Base-by-base conservation (phyloP, 2,113 vertebrate genomes). In the Parotia lawesii region DNA sequence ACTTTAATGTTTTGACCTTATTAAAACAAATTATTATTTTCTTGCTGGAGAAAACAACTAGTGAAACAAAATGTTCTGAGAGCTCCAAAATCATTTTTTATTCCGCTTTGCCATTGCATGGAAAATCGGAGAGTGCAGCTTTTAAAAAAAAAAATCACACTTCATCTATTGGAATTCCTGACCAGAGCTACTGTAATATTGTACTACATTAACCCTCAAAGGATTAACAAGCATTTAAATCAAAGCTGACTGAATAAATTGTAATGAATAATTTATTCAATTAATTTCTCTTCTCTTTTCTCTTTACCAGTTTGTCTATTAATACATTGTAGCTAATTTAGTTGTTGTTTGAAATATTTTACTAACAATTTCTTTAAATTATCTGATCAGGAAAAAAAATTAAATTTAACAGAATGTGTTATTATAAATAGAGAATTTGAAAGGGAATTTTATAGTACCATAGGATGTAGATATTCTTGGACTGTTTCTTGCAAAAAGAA, bases 181-280 rank as follows among this genome's bases (percentile, higher is more conserved):
- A 72, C 57, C 31, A 87, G 20, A 61, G 24, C 38, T 92, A 54
- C 54, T 66, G 20, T 72, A 85, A 81, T n/a, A 89, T 50, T 94
- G 56, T 79, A 69, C 50, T 70, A 79, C 45, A 82, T 45, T 73
- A 89, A 85, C 21, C 19, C 89, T 89, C 74, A 79, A 79, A 94
- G 92, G 84, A 94, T 94, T 82, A 94, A 85, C 81, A 92, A 76
- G 29, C 77, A 87, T 95, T 91, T 94, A 72, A 96, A 93, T 95
- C 47, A 91, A 94, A 91, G 42, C 51, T 79, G 58, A 69, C 81
- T 89, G 87, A 91, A 89, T 79, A 93, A 89, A 92, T 61, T 48
- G 12, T 69, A 76, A 78, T 92, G 70, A 94, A 94, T 92, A 85
- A 93, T 94, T 95, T 95, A 95, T 95, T 87, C 77, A 79, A 70